Base-by-base conservation (phyloP, 2,797 vertebrate genomes). In the Dendrocincla fuliginosa region DNA sequence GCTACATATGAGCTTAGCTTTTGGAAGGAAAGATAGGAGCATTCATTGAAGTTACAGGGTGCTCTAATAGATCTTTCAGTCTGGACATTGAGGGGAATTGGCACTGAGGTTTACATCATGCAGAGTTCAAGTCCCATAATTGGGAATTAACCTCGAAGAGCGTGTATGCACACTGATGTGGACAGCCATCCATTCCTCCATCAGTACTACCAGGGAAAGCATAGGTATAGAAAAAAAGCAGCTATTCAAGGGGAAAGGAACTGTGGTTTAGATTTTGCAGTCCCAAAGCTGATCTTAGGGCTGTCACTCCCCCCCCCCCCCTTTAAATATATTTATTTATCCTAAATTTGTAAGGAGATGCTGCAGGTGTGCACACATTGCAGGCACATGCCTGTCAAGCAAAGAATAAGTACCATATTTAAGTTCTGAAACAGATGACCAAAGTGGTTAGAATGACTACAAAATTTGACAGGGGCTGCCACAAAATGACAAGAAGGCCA, bases 321-420 rank as follows among this genome's bases (percentile, higher is more conserved):
- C 47, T 78, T 87, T 39, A 23, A 68, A 12, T 24, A 35, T 3
- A 3, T 18, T 39, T 77, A 35, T 44, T 63, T 71, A 60, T 25
- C 33, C 22, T 49, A 52, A 28, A 10, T 68, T 71, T 77, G 7
- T 68, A 41, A 75, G 41, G 20, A 79, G 69, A 61, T n/a, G 3
- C 14, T 61, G 52, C 53, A 56, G 0, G 0, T 13, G 14, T 64
- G 12, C 16, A 55, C 7, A 22, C 6, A n/a, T 32, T 33, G 15
- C 5, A 67, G 39, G 28, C 20, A 3, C 13, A 19, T 4, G 1
- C 13, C 11, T n/a, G 15, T 70, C 50, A 77, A 8, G 13, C 9
- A 60, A 69, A 71, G 6, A 68, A 39, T 16, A 73, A 83, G 44
- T 5, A 69, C 15, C 25, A 59, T 3, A 20, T 82, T 71, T 64